Evolutionary conservation across 2,888 invertebrate species (phyloP), one percentile per base, ranked within the genome.

Genomic region (Drosophila tanythrix): DNA sequence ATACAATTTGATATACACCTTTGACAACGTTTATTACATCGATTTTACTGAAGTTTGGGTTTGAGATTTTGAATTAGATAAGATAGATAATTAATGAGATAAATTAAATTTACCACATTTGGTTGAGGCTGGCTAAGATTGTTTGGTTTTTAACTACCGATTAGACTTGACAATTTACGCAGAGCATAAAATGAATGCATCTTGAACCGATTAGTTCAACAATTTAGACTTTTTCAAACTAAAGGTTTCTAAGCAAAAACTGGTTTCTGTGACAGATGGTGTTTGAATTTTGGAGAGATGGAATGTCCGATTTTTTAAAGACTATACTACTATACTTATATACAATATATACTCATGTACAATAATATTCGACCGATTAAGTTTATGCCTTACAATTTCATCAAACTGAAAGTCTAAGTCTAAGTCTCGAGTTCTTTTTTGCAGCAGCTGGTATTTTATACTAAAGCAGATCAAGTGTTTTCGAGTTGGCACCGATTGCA

Each of bases 401-500:
- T 3, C 11, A 36, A 25, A 3, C 11, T 6, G 3, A 15, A 25
- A 15, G 8, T 25, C 21, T 21, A 21, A 21, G 21, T 35, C 4
- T 10, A n/a, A 33, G 2, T 0, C 3, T 46, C 1, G 15, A 8
- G 0, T 5, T 11, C 5, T 0, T 50, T 25, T 40, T 50, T 27
- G 50, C 40, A 21, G 33, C 40, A 33, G 36, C 51, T 33, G 40
- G 31, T 50, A n/a, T 5, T 38, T 38, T 18, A 8, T 13, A 2
- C 27, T 5, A 51, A 27, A 64, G 57, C 56, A 62, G 66, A 8
- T 61, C 52, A 43, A 57, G 48, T 27, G 62, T 67, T 31, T 48
- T 55, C n/a, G 53, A 46, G 46, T 51, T 31, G 29, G 21, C 40
- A 48, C 50, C 25, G 3, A 36, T 48, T 56, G n/a, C 25, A 55